Evolutionary conservation across 2,113 vertebrate species (phyloP).

Genomic region (Sylvietta virens): DNA sequence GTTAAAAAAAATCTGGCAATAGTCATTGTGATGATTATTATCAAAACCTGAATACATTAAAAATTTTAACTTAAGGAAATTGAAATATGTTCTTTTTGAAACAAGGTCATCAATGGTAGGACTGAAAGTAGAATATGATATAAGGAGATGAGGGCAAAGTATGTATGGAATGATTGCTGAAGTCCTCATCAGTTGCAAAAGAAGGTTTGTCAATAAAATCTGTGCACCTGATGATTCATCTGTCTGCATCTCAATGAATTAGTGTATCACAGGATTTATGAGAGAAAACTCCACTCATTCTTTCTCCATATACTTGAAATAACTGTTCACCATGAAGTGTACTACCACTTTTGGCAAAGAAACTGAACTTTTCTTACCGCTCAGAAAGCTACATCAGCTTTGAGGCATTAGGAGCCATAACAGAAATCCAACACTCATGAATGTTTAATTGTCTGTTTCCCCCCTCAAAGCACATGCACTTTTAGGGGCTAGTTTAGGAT

Average conservation of each 20-base stretch:
- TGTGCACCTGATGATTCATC: background rate
- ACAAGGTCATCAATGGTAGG: background rate
- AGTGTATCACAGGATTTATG: background rate
- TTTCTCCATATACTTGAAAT: background rate
- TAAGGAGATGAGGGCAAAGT: background rate
- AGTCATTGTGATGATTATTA: background rate
- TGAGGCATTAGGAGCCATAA: background rate
- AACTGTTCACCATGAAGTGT: background rate
- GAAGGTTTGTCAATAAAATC: background rate
- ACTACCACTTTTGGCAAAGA: background rate
- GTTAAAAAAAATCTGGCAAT: background rate
- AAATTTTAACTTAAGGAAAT: background rate
- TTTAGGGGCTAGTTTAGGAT: background rate
- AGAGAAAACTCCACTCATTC: background rate
- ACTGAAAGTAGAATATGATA: background rate
- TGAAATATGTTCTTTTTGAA: background rate
- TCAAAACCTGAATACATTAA: background rate
- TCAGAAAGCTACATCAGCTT: background rate
- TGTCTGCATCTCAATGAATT: background rate
- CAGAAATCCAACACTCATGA: background rate
- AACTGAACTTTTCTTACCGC: background rate
- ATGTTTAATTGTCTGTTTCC: background rate
- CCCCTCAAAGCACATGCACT: fast-evolving
- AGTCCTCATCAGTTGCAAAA: background rate
- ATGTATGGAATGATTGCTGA: background rate